Percentiles rank a stretch among this genome's conserved stretches.
These are phyloP conservation scores for Nylanderia fulva DNA, from an alignment of 1,140 invertebrate genomes.

Conservation along the genomic window DNA sequence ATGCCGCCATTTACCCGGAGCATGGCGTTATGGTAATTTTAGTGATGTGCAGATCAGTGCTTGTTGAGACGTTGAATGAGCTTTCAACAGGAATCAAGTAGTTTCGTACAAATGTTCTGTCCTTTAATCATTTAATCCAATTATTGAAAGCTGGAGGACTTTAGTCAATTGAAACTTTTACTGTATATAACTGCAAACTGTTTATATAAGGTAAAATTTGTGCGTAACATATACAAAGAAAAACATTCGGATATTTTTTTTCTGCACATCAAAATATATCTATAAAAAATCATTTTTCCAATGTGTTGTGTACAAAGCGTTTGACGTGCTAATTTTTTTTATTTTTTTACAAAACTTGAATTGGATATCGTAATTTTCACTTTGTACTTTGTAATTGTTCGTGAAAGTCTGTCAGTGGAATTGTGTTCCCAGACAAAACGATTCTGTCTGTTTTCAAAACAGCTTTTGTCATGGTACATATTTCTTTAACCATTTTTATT, in stretches of 20 bases:
- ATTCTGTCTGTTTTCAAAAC: slow-evolving; percentile 5
- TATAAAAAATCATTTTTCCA: not conserved
- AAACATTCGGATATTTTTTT: slow-evolving; percentile 1
- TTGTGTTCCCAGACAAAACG: slow-evolving; percentile 17
- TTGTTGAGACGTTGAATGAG: slow-evolving; percentile 55
- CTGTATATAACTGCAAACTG: not conserved
- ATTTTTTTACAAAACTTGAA: not conserved
- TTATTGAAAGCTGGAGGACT: slow-evolving; percentile 29
- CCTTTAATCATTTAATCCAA: slow-evolving; percentile 57
- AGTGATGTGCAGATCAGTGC: slow-evolving; percentile 55
- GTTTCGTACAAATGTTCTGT: slow-evolving; percentile 52
- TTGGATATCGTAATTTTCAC: slow-evolving; percentile 17
- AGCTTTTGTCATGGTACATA: slow-evolving; percentile 16
- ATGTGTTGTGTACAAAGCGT: not conserved
- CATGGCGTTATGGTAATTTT: slow-evolving; percentile 50
- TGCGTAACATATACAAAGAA: not conserved
- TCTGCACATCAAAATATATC: not conserved
- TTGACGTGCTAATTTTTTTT: not conserved
- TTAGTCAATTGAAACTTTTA: slow-evolving; percentile 11
- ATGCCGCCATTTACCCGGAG: slow-evolving; percentile 47
- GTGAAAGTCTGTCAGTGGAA: not conserved
- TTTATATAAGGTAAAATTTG: slow-evolving; percentile 24
- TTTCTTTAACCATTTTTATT: slow-evolving; percentile 39
- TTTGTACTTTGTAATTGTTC: slow-evolving; percentile 14
- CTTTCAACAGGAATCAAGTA: slow-evolving; percentile 59